Conservation (phyloP, 2,888 invertebrate genomes). For the Pegoplata infirma region DNA sequence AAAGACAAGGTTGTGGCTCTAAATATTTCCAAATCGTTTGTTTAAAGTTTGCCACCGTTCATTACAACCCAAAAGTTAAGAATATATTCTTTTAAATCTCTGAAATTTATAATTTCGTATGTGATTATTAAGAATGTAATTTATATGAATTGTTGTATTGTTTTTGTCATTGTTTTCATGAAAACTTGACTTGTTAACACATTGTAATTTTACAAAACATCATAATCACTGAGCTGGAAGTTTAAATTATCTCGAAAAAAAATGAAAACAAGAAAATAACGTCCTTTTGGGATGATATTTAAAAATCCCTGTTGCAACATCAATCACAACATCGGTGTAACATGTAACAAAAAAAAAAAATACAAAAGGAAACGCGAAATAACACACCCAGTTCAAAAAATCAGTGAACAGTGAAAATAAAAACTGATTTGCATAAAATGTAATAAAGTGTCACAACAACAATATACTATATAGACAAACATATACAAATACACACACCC, state of each 20-base stretch:
- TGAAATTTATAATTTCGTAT: too few relatives aligned
- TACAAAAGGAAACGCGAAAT: not conserved
- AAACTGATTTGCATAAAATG: conserved; percentile 60
- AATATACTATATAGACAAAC: too few relatives aligned
- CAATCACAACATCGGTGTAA: conserved; percentile 59
- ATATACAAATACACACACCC: too few relatives aligned
- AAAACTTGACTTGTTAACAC: conserved; percentile 72
- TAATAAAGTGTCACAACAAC: conserved; percentile 55
- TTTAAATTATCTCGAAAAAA: conserved; percentile 28
- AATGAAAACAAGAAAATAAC: conserved; percentile 12
- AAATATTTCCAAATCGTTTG: too few relatives aligned
- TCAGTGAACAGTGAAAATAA: conserved; percentile 56
- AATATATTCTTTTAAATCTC: too few relatives aligned
- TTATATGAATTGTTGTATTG: conserved; percentile 10
- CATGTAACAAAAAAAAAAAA: not conserved
- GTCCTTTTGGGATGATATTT: conserved; percentile 57
- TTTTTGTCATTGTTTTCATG: conserved; percentile 35
- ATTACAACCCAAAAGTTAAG: too few relatives aligned
- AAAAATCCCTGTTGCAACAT: conserved; percentile 48
- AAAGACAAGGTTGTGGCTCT: too few relatives aligned
- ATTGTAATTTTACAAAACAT: conserved; percentile 69
- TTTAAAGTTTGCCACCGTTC: too few relatives aligned
- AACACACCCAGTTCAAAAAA: conserved; percentile 6
- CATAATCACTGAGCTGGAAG: conserved; percentile 71
- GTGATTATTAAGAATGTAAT: conserved; percentile 8